Percentiles rank a stretch among this genome's conserved stretches.
These are phyloP conservation scores for Eospalax fontanierii DNA, from an alignment of 2,797 vertebrate genomes.

Conservation along the genomic window DNA sequence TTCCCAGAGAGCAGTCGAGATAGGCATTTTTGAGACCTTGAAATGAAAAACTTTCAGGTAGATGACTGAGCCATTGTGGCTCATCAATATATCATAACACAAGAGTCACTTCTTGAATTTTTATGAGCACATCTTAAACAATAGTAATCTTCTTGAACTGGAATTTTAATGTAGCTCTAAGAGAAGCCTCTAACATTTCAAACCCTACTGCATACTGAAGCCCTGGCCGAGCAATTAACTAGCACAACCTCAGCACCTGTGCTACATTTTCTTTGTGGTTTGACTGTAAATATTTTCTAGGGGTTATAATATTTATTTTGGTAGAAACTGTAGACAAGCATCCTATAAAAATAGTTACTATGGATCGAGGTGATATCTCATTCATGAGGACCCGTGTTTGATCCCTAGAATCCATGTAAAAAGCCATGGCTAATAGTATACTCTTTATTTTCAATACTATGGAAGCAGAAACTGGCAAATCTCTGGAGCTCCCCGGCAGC, in stretches of 20 bases:
- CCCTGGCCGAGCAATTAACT: constrained; percentile 71
- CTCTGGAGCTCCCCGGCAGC: neutral
- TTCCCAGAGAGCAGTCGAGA: neutral
- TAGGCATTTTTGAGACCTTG: neutral
- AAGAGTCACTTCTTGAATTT: constrained; percentile 66
- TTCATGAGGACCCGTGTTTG: neutral
- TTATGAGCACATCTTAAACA: constrained; percentile 74
- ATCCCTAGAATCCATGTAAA: neutral
- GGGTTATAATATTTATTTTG: constrained; percentile 50
- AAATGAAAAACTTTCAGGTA: neutral
- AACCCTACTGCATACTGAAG: constrained; percentile 64
- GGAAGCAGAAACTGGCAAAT: neutral
- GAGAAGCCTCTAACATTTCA: constrained; percentile 37
- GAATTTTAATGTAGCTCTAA: neutral
- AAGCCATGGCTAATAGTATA: neutral
- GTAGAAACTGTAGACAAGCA: neutral
- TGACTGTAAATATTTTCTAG: constrained; percentile 77
- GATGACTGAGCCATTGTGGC: neutral
- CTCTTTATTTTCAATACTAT: neutral
- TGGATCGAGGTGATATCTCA: neutral
- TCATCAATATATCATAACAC: constrained; percentile 26
- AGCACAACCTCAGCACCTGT: constrained; percentile 59
- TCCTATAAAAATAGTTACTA: constrained; percentile 19
- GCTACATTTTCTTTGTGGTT: constrained; percentile 70
- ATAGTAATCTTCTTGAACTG: constrained; percentile 56